phyloP scores from a whole-genome alignment of 2,797 vertebrate genomes.

The Sorex maritimensis region DNA sequence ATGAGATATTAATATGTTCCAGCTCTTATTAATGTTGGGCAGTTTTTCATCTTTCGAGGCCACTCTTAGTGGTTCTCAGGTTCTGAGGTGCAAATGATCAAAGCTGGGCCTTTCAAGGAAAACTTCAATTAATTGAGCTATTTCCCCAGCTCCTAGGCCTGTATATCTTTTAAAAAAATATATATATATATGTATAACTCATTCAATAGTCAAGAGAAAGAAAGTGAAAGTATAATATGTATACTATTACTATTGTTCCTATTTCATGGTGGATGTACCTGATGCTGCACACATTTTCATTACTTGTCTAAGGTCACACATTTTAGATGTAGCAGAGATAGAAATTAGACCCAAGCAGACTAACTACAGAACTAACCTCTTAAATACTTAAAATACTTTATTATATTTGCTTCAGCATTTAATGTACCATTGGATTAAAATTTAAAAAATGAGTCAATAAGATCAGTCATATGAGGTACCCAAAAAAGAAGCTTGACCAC shows the following conservation, averaged over 20 bases:
- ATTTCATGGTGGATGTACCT: background rate
- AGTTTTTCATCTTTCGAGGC: too few species aligned
- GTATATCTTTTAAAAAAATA: background rate
- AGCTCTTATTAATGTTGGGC: slow-evolving; percentile 10
- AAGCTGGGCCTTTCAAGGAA: too few species aligned
- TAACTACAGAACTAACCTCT: background rate
- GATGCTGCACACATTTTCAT: background rate
- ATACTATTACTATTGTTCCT: background rate
- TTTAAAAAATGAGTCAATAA: background rate
- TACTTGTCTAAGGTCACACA: background rate
- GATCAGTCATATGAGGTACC: background rate
- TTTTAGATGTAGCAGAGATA: background rate
- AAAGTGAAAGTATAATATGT: too few species aligned
- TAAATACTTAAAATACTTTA: too few species aligned
- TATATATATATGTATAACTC: background rate
- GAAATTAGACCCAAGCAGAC: background rate
- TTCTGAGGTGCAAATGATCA: too few species aligned
- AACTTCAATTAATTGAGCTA: too few species aligned
- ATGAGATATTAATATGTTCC: background rate
- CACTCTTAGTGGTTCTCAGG: too few species aligned
- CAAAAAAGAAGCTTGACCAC: background rate
- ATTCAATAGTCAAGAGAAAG: background rate
- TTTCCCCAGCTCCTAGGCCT: background rate
- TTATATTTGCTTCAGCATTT: background rate
- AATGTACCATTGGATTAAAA: background rate